These are phyloP conservation scores for Ditylenchus weischeri DNA, from an alignment of 2,888 invertebrate genomes.

Conservation along the genomic window DNA sequence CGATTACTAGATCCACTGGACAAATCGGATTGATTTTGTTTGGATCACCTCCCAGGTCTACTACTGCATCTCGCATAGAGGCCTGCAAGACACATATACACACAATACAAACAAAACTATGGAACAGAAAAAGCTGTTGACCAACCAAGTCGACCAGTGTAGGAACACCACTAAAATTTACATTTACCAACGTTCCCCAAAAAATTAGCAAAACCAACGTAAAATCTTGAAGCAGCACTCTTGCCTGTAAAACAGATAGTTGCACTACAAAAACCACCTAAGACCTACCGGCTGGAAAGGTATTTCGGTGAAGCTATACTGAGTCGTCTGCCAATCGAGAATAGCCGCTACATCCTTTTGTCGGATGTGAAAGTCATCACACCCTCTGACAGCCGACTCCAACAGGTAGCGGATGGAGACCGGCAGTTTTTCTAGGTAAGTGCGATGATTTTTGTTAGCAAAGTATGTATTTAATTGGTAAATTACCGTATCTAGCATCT, in stretches of 20 bases:
- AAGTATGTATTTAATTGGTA: slow-evolving; percentile 35
- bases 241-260: too few relatives aligned
- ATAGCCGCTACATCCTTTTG: slow-evolving; percentile 82
- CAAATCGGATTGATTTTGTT: slow-evolving; percentile 92
- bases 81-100: slow-evolving; percentile 59
- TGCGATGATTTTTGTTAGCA: slow-evolving; percentile 5
- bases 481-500: slow-evolving; percentile 74
- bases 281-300: slow-evolving; percentile 86
- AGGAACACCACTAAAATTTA: slow-evolving; percentile 78
- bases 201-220: slow-evolving; percentile 64
- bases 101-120: neutral
- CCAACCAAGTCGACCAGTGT: slow-evolving; percentile 78
- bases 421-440: slow-evolving; percentile 68
- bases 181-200: neutral
- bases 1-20: slow-evolving; percentile 94
- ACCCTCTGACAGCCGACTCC: slow-evolving; percentile 91
- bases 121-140: neutral
- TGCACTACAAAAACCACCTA: too few relatives aligned
- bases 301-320: slow-evolving; percentile 73
- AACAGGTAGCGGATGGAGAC: slow-evolving; percentile 85
- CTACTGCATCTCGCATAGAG: slow-evolving; percentile 93
- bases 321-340: slow-evolving; percentile 79
- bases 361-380: slow-evolving; percentile 87
- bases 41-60: slow-evolving; percentile 79
- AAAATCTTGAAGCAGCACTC: slow-evolving; percentile 79